Conservation (phyloP, 2,113 vertebrate genomes). For the Mellivora capensis region DNA sequence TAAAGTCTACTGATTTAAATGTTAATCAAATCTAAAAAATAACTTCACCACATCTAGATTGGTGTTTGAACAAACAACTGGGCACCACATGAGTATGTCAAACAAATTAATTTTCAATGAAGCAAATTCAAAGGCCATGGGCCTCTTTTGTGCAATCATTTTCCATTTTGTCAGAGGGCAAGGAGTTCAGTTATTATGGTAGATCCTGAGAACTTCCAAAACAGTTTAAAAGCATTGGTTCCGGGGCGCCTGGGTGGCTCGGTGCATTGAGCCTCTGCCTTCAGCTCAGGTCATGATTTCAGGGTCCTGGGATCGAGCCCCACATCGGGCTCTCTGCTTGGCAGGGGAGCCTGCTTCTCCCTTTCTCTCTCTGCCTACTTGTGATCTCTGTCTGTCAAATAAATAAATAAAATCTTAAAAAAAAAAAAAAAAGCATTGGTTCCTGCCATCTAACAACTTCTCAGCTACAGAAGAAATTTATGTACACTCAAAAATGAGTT, state of each 20-base stretch:
- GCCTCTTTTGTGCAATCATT: neutral
- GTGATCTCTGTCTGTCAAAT: too few relatives aligned
- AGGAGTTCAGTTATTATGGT: neutral
- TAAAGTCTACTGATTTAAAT: neutral
- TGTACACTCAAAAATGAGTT: neutral
- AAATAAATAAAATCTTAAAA: too few relatives aligned
- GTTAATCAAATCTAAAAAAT: too few relatives aligned
- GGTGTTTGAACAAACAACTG: too few relatives aligned
- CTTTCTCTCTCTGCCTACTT: too few relatives aligned
- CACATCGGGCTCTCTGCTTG: too few relatives aligned
- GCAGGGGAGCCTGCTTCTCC: too few relatives aligned
- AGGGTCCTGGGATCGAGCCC: too few relatives aligned
- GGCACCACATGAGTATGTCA: neutral
- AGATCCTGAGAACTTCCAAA: neutral
- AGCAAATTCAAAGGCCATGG: neutral
- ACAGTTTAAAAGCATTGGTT: neutral
- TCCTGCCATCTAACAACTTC: neutral
- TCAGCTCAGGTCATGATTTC: too few relatives aligned
- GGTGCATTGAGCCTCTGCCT: too few relatives aligned
- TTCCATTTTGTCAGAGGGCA: neutral
- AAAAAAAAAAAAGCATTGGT: neutral
- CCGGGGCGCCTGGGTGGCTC: too few relatives aligned
- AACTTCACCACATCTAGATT: too few relatives aligned
- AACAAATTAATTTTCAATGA: neutral
- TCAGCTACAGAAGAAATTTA: neutral